Evolutionary conservation across 2,888 invertebrate species (phyloP).

Genomic region (Rhagonycha fulva): DNA sequence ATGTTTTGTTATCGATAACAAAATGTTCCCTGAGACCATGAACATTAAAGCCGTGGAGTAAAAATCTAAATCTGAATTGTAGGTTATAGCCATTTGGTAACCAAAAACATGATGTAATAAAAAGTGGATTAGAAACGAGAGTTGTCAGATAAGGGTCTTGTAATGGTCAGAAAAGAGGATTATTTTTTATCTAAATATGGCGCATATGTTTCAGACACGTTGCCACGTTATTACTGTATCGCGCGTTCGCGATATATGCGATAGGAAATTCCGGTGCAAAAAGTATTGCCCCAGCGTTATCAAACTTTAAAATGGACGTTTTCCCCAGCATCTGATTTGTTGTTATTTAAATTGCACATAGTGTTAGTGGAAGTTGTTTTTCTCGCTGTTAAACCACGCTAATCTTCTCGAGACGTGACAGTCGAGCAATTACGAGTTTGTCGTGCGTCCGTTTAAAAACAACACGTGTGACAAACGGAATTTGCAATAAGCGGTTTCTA

Average conservation of each 20-base stretch:
- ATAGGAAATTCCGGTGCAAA: slow-evolving; percentile 24
- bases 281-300: slow-evolving; percentile 30
- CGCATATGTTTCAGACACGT: slow-evolving; percentile 46
- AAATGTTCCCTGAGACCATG: background rate
- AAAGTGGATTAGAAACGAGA: slow-evolving; percentile 30
- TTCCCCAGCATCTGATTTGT: slow-evolving; percentile 23
- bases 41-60: background rate
- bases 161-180: slow-evolving; percentile 52
- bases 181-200: slow-evolving; percentile 52
- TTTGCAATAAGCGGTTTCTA: slow-evolving; percentile 48
- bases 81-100: background rate
- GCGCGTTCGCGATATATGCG: slow-evolving; percentile 25
- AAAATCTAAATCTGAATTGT: background rate
- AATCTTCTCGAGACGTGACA: slow-evolving; percentile 47
- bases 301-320: slow-evolving; percentile 36
- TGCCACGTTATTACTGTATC: slow-evolving; percentile 41
- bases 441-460: slow-evolving; percentile 44
- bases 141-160: slow-evolving; percentile 42
- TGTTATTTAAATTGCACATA: slow-evolving; percentile 26
- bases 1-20: background rate
- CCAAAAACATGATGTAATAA: slow-evolving; percentile 13
- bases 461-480: slow-evolving; percentile 50
- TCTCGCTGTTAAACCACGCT: slow-evolving; percentile 35
- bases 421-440: slow-evolving; percentile 49
- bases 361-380: slow-evolving; percentile 27